Conservation (phyloP, 2,797 vertebrate species). For the Pampus argenteus region DNA sequence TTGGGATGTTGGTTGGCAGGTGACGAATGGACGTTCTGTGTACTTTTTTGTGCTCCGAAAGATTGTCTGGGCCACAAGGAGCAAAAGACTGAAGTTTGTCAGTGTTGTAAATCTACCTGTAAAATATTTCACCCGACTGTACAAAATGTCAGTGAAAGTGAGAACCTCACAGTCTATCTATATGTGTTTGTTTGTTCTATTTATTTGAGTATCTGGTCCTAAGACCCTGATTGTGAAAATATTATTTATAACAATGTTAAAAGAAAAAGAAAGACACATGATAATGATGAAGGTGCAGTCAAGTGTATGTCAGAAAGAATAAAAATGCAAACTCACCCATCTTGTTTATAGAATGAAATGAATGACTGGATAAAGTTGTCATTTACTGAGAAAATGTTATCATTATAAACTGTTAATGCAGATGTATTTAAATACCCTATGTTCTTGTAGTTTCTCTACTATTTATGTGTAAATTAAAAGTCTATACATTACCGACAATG, state of each 20-base stretch:
- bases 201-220: slow-evolving; percentile 65
- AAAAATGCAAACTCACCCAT: slow-evolving; percentile 45
- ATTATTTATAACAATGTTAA: slow-evolving; percentile 74
- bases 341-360: slow-evolving; percentile 88
- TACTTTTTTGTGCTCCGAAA: slow-evolving; percentile 17
- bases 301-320: slow-evolving; percentile 58
- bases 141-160: slow-evolving; percentile 60
- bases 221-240: slow-evolving; percentile 60
- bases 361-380: slow-evolving; percentile 86
- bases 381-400: slow-evolving; percentile 74
- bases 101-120: slow-evolving; percentile 65
- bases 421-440: slow-evolving; percentile 94
- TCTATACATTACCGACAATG: slow-evolving; percentile 83
- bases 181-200: slow-evolving; percentile 67
- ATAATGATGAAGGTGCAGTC: slow-evolving; percentile 41
- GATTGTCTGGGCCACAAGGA: slow-evolving; percentile 9
- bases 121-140: slow-evolving; percentile 66
- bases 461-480: slow-evolving; percentile 96
- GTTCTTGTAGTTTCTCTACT: slow-evolving; percentile 98
- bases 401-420: slow-evolving; percentile 89
- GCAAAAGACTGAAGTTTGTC: slow-evolving; percentile 40
- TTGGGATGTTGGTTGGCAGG: background rate
- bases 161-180: slow-evolving; percentile 59
- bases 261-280: slow-evolving; percentile 47
- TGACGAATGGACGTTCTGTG: slow-evolving; percentile 1